Evolutionary conservation across 2,888 invertebrate genomes (phyloP).

Genomic region (Apamea anceps): DNA sequence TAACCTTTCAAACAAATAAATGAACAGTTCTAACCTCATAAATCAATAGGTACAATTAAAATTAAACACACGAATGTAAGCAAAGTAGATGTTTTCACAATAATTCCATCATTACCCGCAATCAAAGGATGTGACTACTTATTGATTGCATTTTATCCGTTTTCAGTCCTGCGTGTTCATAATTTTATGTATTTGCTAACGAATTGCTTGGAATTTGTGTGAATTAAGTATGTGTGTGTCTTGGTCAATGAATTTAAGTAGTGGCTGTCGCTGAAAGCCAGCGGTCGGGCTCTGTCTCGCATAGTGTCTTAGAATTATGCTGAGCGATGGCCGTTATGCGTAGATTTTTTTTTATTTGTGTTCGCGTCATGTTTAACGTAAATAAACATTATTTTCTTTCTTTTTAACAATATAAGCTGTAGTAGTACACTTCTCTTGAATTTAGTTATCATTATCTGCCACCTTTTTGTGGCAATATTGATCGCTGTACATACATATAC

Average conservation of each 20-base stretch:
- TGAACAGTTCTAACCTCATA: slow-evolving; percentile 1
- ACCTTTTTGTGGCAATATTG: not conserved
- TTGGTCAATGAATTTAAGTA: slow-evolving; percentile 13
- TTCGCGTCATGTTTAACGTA: not conserved
- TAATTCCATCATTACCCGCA: slow-evolving; percentile 33
- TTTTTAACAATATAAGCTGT: not conserved
- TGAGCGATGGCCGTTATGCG: not conserved
- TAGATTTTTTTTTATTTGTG: not conserved
- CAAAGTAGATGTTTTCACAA: slow-evolving; percentile 54
- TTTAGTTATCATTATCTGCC: too few relatives aligned
- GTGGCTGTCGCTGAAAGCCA: not conserved
- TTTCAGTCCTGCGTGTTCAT: slow-evolving; percentile 43
- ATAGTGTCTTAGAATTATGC: not conserved
- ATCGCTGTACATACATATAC: not conserved
- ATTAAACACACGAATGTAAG: slow-evolving; percentile 14
- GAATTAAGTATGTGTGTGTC: not conserved
- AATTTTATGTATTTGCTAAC: slow-evolving; percentile 38
- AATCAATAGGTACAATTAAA: slow-evolving; percentile 36
- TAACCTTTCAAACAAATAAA: not conserved
- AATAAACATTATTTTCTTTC: too few relatives aligned
- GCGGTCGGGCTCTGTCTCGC: not conserved
- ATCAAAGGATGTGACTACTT: slow-evolving; percentile 58
- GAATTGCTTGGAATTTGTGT: slow-evolving; percentile 28
- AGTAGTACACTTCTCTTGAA: not conserved
- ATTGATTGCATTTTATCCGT: slow-evolving; percentile 58